Base-by-base conservation (phyloP, 2,113 vertebrate species). In the Ctenodactylus gundi region DNA sequence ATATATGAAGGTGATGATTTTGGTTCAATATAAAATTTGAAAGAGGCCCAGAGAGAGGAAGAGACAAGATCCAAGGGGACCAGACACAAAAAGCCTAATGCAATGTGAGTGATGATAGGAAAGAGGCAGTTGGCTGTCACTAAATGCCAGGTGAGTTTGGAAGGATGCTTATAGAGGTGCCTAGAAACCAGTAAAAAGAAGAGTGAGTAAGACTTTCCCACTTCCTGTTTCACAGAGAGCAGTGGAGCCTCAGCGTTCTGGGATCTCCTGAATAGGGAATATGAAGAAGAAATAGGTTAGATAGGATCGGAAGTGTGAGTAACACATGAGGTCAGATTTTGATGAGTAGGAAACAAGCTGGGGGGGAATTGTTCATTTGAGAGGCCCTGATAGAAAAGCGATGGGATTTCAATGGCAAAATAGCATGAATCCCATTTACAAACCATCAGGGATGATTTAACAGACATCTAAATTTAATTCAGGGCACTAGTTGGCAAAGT, bases 381-480 rank as follows among this genome's bases (percentile, higher is more conserved):
- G 81, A 93, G 64, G 21, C 64, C 27, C 41, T 57, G 41, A 10
- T 5, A 72, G 36, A 72, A 84, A 81, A 80, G 21, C 75, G 83
- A 87, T 88, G 84, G 65, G 84, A 25, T 95, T 93, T 89, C 83
- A 89, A 58, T 57, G 90, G 88, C 62, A 94, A 96, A 94, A 90
- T 62, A 76, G 68, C 73, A 83, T 89, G 72, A 57, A 44, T 76
- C 60, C 39, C 81, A 91, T 72, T 77, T 93, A 87, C 21, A 91
- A 81, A 95, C 44, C 57, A 31, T 53, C 62, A 88, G 68, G 18
- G 84, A 46, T 94, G 70, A n/a, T 64, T 93, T 51, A 90, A 49
- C 44, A 75, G 67, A 94, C 78, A 53, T 93, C 86, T 90, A 90
- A 89, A 90, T 95, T 89, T 96, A 96, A 91, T 84, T 84, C 36